These are phyloP conservation scores for Cassiopea andromeda DNA, from an alignment of 30 jellyfish, hydroid and myxozoan species.

Conservation along the genomic window DNA sequence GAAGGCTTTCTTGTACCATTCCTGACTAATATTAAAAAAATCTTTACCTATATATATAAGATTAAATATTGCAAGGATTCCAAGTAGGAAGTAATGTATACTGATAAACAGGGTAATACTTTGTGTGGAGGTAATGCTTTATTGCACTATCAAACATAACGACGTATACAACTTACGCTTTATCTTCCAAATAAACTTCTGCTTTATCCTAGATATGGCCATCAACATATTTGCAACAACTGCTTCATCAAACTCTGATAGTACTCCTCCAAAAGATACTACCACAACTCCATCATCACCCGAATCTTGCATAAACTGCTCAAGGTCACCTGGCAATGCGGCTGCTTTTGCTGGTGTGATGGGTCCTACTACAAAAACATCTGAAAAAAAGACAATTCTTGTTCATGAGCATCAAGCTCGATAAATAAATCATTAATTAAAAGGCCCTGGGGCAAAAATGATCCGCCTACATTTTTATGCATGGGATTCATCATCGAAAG, in stretches of 20 bases:
- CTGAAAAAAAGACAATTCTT: too few relatives aligned
- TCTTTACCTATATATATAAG: not conserved
- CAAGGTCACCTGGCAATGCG: constrained; percentile 30
- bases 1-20: not conserved
- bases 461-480: too few relatives aligned
- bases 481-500: too few relatives aligned
- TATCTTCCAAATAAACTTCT: constrained; percentile 38
- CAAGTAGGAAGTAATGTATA: too few relatives aligned
- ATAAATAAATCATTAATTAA: too few relatives aligned
- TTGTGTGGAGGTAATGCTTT: too few relatives aligned
- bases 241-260: constrained; percentile 5
- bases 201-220: constrained; percentile 24
- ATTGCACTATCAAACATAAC: too few relatives aligned
- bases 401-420: too few relatives aligned
- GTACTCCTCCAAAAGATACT: constrained; percentile 50
- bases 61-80: not conserved
- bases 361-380: constrained; percentile 30
- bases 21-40: not conserved
- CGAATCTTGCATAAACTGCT: constrained; percentile 55
- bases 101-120: too few relatives aligned
- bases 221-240: constrained; percentile 6
- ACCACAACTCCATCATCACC: constrained; percentile 73
- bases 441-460: too few relatives aligned
- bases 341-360: constrained; percentile 11
- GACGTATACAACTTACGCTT: constrained; percentile 10